These are phyloP conservation scores for Corvus cornix DNA, from an alignment of 2,113 vertebrate genomes.

Conservation along the genomic window DNA sequence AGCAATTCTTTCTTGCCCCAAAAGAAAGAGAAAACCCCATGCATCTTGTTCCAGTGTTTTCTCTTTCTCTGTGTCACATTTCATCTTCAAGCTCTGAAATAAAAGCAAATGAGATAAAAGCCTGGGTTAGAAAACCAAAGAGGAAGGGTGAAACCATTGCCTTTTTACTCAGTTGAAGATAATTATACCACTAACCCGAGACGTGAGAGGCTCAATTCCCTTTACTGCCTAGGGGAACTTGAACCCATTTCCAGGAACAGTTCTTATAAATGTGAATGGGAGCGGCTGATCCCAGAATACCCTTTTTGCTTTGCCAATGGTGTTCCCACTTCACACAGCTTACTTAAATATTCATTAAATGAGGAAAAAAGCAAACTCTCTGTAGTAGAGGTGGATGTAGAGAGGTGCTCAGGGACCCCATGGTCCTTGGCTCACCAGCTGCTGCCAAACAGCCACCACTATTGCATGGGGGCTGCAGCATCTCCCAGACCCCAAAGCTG, in stretches of 20 bases:
- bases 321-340: slow-evolving; percentile 7
- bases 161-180: slow-evolving; percentile 44
- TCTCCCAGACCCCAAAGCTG: background rate
- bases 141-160: slow-evolving; percentile 33
- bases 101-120: slow-evolving; percentile 62
- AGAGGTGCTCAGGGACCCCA: background rate
- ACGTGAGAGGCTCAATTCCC: slow-evolving; percentile 31
- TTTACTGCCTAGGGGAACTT: slow-evolving; percentile 38
- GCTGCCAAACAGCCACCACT: background rate
- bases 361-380: background rate
- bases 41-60: slow-evolving; percentile 39
- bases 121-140: slow-evolving; percentile 38
- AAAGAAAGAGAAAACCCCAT: background rate
- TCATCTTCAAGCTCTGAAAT: slow-evolving; percentile 33
- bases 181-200: slow-evolving; percentile 34
- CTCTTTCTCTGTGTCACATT: slow-evolving; percentile 28
- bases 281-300: slow-evolving; percentile 22
- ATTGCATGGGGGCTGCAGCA: background rate
- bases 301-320: background rate
- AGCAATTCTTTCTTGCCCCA: slow-evolving; percentile 2
- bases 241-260: slow-evolving; percentile 49
- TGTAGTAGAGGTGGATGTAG: background rate
- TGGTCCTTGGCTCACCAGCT: background rate
- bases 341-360: slow-evolving; percentile 60
- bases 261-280: slow-evolving; percentile 1